A percentile compares a stretch with the other conserved stretches of the same genome.
Evolutionary conservation across 2,888 invertebrate species (phyloP).

Genomic region (Auanema sp.): DNA sequence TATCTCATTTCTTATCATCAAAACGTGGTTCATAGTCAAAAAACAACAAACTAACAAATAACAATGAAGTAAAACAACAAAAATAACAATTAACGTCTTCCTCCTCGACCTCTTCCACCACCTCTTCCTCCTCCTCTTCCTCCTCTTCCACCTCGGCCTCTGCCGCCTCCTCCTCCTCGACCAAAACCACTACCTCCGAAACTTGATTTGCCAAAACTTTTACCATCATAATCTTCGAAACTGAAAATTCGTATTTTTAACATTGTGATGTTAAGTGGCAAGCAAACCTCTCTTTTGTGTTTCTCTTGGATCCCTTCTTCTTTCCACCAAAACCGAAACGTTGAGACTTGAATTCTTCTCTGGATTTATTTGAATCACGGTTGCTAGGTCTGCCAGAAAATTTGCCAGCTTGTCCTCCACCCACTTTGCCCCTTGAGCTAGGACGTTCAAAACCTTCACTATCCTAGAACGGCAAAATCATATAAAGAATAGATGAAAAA

Average conservation of each 20-base stretch:
- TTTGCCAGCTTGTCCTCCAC: conserved; percentile 1
- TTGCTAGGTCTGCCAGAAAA: conserved; percentile 12
- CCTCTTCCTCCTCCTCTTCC: conserved; percentile 21
- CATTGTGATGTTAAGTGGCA: background rate
- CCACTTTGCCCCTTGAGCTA: conserved; percentile 1
- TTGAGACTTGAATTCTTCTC: conserved; percentile 69
- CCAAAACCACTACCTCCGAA: conserved; percentile 23
- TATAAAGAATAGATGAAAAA: no score
- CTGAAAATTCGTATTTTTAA: conserved; percentile 63
- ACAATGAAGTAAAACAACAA: conserved; percentile 6
- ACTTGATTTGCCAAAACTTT: conserved; percentile 5
- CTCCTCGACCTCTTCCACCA: conserved; percentile 4
- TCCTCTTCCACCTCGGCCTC: conserved; percentile 22
- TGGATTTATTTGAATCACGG: conserved; percentile 17
- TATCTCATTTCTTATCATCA: no score
- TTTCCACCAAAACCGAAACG: conserved; percentile 95
- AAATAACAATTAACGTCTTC: conserved; percentile 7
- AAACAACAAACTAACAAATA: conserved; percentile 8
- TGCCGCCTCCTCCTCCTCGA: conserved; percentile 24
- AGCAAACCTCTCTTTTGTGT: conserved; percentile 75
- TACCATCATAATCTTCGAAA: conserved; percentile 35
- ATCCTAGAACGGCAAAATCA: conserved; percentile 14
- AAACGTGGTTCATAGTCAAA: no score
- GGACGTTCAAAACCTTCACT: conserved; percentile 16
- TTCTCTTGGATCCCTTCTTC: conserved; percentile 84